Conservation (phyloP, 2,888 invertebrate genomes). For the Agriotes lineatus region DNA sequence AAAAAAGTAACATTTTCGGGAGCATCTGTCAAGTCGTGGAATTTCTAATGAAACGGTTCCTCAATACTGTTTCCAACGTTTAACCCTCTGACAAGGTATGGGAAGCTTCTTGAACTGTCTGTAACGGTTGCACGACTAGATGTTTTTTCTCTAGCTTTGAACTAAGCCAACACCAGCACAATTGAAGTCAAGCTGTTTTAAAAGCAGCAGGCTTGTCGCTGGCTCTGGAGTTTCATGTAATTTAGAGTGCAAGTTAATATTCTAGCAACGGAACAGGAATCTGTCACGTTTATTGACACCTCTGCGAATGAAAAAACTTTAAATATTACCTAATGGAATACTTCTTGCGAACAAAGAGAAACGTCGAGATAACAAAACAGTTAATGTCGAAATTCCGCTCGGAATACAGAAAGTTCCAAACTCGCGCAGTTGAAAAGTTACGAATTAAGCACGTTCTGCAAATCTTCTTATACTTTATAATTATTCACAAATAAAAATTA, state of each 20-base stretch:
- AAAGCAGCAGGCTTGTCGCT: conserved; percentile 15
- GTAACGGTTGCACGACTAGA: too few relatives aligned
- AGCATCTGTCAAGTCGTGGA: too few relatives aligned
- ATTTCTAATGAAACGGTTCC: too few relatives aligned
- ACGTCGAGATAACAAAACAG: conserved; percentile 24
- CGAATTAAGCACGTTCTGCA: conserved; percentile 1
- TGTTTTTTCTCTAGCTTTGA: too few relatives aligned
- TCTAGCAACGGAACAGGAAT: conserved; percentile 32
- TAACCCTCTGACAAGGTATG: too few relatives aligned
- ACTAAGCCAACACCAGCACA: background rate
- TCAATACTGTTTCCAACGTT: too few relatives aligned
- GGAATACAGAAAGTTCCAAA: conserved; percentile 17
- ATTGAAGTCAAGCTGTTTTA: conserved; percentile 20
- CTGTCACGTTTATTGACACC: conserved; percentile 43
- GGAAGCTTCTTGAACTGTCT: too few relatives aligned
- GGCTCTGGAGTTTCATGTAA: conserved; percentile 26
- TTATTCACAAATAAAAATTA: background rate
- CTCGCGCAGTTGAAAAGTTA: conserved; percentile 1
- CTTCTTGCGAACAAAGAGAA: conserved; percentile 20
- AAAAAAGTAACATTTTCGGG: too few relatives aligned
- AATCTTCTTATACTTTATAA: conserved; percentile 15
- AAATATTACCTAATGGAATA: conserved; percentile 38
- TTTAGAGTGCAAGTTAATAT: conserved; percentile 38
- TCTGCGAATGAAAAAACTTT: conserved; percentile 36
- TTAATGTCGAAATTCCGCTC: conserved; percentile 15